phyloP scores from a whole-genome alignment of 2,797 vertebrate genomes.

The Etheostoma nigrum region DNA sequence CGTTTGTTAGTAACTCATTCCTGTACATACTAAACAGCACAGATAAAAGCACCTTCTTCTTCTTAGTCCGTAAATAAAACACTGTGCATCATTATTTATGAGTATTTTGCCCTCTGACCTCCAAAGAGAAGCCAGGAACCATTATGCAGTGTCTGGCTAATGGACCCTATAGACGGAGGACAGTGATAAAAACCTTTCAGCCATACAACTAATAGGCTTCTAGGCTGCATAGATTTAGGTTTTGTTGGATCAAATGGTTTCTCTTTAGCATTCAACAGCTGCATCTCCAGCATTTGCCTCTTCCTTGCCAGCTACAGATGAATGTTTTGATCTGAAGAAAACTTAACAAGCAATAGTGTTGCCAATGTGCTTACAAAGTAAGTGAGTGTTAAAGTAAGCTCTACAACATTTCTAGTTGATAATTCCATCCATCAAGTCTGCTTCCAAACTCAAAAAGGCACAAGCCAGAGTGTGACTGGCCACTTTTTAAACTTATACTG shows the following conservation, averaged over 20 bases:
- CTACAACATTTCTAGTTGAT: constrained; percentile 37
- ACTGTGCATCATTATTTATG: constrained; percentile 39
- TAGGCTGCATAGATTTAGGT: constrained; percentile 63
- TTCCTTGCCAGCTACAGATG: constrained; percentile 37
- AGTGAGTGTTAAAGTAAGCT: constrained; percentile 58
- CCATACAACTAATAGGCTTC: constrained; percentile 64
- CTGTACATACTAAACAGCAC: constrained; percentile 12
- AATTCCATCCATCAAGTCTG: constrained; percentile 52
- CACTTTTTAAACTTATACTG: constrained; percentile 28
- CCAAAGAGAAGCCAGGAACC: constrained; percentile 47
- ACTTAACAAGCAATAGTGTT: constrained; percentile 60
- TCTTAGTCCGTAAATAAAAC: constrained; percentile 57
- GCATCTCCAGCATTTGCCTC: constrained; percentile 36
- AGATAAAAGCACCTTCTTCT: constrained; percentile 49
- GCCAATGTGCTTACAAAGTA: constrained; percentile 46
- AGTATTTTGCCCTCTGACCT: constrained; percentile 68
- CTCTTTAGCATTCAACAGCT: constrained; percentile 63
- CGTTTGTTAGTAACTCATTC: constrained; percentile 9
- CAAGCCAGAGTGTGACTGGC: constrained; percentile 26
- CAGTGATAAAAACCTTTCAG: constrained; percentile 69
- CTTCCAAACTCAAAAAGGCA: constrained; percentile 37
- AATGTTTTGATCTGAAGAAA: constrained; percentile 63
- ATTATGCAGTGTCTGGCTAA: constrained; percentile 69
- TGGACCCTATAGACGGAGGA: constrained; percentile 66
- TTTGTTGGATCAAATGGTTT: constrained; percentile 53